These are phyloP conservation scores for Sebastes ruberrimus DNA, from an alignment of 2,797 vertebrate genomes.

Conservation along the genomic window DNA sequence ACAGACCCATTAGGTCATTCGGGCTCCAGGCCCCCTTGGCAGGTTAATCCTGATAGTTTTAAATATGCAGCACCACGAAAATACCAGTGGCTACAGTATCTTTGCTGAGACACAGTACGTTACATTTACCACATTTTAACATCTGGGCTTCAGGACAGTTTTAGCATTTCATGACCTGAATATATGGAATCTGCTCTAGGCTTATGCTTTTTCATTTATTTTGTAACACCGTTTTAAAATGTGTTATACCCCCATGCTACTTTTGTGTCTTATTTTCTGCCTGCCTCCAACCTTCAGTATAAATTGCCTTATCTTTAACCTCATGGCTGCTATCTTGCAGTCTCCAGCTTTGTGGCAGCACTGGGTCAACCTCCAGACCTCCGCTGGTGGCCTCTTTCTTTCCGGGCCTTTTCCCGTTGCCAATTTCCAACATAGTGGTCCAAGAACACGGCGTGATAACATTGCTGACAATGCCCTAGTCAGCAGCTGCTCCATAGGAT, in stretches of 20 bases:
- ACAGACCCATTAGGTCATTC: not conserved
- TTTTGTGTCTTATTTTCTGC: not conserved
- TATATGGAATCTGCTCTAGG: not conserved
- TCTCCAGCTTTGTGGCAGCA: conserved; percentile 7
- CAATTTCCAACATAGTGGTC: conserved; percentile 47
- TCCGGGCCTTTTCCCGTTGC: conserved; percentile 5
- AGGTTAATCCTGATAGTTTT: not conserved
- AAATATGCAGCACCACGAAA: not conserved
- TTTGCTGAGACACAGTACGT: not conserved
- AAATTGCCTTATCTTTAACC: conserved; percentile 32
- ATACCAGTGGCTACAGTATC: not conserved
- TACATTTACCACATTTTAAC: not conserved
- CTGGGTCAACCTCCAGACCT: conserved; percentile 37
- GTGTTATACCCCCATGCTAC: not conserved
- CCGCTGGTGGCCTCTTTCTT: conserved; percentile 25
- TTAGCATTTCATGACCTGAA: conserved; percentile 6
- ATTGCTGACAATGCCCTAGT: conserved; percentile 66
- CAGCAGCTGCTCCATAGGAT: conserved; percentile 64
- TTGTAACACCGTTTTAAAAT: not conserved
- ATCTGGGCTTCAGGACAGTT: not conserved
- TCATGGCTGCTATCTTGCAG: conserved; percentile 22
- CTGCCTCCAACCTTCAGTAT: not conserved
- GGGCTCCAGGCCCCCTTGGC: not conserved
- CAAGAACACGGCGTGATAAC: conserved; percentile 40
- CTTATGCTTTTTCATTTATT: not conserved